Conservation (phyloP, 2,113 vertebrate genomes). For the Boleophthalmus pectinirostris region DNA sequence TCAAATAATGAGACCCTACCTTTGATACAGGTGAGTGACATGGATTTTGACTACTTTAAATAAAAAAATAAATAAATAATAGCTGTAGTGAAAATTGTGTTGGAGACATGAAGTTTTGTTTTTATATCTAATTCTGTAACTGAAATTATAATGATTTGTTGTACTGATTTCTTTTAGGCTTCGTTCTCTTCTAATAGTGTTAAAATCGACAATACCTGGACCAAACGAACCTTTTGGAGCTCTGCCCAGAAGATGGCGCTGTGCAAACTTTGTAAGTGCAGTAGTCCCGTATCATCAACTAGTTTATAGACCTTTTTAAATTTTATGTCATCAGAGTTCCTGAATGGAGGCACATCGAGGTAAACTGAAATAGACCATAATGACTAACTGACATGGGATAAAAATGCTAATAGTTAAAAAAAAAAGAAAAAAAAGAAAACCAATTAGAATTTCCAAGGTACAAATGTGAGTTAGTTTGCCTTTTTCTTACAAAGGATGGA, state of each 20-base stretch:
- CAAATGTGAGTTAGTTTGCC: not conserved
- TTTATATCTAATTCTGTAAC: not conserved
- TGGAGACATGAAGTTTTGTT: no score
- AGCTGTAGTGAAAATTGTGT: not conserved
- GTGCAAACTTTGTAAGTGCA: constrained; percentile 65
- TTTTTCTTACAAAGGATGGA: not conserved
- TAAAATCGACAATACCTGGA: constrained; percentile 9
- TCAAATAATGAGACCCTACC: constrained; percentile 56
- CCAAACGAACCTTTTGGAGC: constrained; percentile 35
- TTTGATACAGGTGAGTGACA: constrained; percentile 61
- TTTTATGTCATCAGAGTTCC: no score
- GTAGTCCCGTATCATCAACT: not conserved
- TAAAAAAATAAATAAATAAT: no score
- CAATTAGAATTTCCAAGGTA: no score
- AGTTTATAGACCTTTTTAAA: no score
- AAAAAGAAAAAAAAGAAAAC: no score
- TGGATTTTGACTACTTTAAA: accelerated
- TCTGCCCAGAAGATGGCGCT: constrained; percentile 42
- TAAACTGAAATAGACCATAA: no score
- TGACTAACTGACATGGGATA: no score
- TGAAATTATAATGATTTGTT: not conserved
- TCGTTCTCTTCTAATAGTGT: constrained; percentile 34
- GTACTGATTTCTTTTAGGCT: constrained; percentile 33
- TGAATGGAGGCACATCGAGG: no score
- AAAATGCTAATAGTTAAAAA: no score